Conservation (phyloP, 2,113 vertebrate genomes). For the Toxotes jaculatrix region DNA sequence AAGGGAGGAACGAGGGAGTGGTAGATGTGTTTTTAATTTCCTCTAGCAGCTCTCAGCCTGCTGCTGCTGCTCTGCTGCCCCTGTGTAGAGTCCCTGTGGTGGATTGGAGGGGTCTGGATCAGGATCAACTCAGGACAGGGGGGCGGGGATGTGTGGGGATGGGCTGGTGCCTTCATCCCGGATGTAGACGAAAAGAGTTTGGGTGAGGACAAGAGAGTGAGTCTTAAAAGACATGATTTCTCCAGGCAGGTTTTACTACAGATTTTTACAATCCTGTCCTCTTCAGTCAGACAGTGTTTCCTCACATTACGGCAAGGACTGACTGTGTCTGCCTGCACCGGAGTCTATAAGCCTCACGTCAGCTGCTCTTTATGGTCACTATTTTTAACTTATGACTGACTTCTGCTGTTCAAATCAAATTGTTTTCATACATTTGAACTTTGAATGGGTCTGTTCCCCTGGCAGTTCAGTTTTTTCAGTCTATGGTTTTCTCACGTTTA, state of each 20-base stretch:
- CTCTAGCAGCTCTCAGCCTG: conserved; percentile 43
- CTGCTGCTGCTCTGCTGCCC: conserved; percentile 36
- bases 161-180: not conserved
- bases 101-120: conserved; percentile 42
- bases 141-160: not conserved
- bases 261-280: not conserved
- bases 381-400: not conserved
- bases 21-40: conserved; percentile 78
- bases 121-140: conserved; percentile 40
- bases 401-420: not conserved
- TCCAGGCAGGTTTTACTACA: conserved; percentile 5
- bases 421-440: not conserved
- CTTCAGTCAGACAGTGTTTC: not conserved
- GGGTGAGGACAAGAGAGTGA: conserved; percentile 13
- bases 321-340: not conserved
- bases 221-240: not conserved
- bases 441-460: too few species aligned
- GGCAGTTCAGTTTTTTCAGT: too few species aligned
- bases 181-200: conserved; percentile 21
- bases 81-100: conserved; percentile 36
- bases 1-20: conserved; percentile 59
- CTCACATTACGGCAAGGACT: not conserved
- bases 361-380: conserved; percentile 6
- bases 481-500: too few species aligned
- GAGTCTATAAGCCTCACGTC: not conserved